Percentiles rank a stretch among this genome's conserved stretches.
Evolutionary conservation across 2,113 vertebrate species (phyloP).

Genomic region (Sterrhoptilus dennistouni): DNA sequence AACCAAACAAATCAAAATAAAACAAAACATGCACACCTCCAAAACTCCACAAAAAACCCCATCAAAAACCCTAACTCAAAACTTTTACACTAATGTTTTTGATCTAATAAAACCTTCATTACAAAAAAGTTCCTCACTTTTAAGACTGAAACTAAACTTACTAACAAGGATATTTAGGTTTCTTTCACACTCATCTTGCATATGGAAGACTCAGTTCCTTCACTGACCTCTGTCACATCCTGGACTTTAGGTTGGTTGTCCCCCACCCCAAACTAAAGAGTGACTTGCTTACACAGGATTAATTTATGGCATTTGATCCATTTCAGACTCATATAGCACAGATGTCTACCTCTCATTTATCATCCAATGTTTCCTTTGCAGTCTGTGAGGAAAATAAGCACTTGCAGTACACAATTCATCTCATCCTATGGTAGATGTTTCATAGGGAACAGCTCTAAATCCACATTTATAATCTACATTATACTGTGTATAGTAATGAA

Average conservation of each 20-base stretch:
- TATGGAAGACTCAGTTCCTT: not conserved
- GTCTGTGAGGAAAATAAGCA: not conserved
- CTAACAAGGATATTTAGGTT: not conserved
- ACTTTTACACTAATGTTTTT: not conserved
- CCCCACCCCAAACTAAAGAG: not conserved
- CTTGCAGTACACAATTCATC: not conserved
- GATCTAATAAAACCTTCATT: not conserved
- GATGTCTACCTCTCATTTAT: not conserved
- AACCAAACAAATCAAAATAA: not conserved
- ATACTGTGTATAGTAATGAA: not conserved
- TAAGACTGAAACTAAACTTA: not conserved
- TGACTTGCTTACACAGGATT: not conserved
- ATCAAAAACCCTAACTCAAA: not conserved
- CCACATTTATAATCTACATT: not conserved
- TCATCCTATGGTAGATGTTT: not conserved
- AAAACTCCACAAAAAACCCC: not conserved
- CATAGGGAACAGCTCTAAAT: not conserved
- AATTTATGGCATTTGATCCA: not conserved
- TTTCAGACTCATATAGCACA: not conserved
- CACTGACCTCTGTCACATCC: not conserved
- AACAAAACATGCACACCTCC: not conserved
- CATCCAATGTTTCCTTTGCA: not conserved
- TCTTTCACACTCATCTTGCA: not conserved
- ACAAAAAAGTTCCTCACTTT: not conserved
- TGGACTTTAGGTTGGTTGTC: not conserved